These are phyloP conservation scores for Clamator glandarius DNA, from an alignment of 2,797 vertebrate genomes.

Conservation along the genomic window DNA sequence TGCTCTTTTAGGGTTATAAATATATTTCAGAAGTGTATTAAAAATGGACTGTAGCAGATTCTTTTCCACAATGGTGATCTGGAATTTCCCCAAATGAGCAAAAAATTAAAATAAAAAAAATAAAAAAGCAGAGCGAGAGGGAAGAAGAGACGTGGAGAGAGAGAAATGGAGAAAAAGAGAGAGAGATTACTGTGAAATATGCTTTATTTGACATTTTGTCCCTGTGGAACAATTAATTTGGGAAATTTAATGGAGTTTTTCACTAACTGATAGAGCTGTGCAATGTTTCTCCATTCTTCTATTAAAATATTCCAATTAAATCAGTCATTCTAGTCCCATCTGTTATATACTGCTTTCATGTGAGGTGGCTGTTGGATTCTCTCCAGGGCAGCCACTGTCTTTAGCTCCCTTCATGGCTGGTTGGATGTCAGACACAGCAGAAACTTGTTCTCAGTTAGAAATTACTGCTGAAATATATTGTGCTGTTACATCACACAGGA, in stretches of 20 bases:
- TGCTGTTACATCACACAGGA: constrained; percentile 41
- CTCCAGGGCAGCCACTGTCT: constrained; percentile 73
- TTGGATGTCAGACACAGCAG: constrained; percentile 70
- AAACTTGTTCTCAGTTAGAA: constrained; percentile 72
- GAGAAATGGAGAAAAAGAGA: not conserved
- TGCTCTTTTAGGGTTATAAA: constrained; percentile 48
- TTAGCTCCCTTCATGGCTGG: constrained; percentile 76
- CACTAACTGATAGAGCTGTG: constrained; percentile 69
- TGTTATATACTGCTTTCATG: constrained; percentile 75
- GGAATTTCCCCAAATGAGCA: constrained; percentile 25
- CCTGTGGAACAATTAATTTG: constrained; percentile 76
- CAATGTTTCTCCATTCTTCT: constrained; percentile 69
- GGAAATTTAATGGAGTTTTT: constrained; percentile 73
- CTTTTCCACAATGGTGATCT: constrained; percentile 15
- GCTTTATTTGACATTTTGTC: constrained; percentile 72
- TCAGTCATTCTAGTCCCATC: constrained; percentile 79
- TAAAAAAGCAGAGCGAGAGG: rapidly evolving
- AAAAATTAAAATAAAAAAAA: not conserved
- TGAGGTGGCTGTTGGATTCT: constrained; percentile 72
- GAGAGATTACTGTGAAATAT: constrained; percentile 32
- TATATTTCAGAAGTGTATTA: not conserved
- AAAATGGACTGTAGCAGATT: constrained; percentile 10
- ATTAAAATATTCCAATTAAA: constrained; percentile 84
- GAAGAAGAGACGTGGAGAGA: not conserved
- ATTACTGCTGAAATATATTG: constrained; percentile 58